Evolutionary conservation across 2,888 invertebrate species (phyloP), one percentile per base, ranked within the genome.

Genomic region (Trachelus tabidus): DNA sequence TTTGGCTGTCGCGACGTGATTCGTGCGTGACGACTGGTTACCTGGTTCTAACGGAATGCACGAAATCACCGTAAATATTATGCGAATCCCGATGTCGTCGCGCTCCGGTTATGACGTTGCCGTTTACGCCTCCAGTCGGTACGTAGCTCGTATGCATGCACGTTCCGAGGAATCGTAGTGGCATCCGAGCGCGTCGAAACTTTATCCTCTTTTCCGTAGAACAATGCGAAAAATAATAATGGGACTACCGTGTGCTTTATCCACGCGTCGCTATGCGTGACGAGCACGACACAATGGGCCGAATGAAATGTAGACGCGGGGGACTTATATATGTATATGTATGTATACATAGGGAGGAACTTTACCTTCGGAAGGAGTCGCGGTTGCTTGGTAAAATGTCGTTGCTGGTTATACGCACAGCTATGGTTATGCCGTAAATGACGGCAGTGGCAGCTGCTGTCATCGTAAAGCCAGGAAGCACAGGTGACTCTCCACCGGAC

Each of bases 231-330:
- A 56, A 56, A 9, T 71, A 34, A 34, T 34, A 71, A 34, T 71
- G 71, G 33, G 11, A 71, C 33, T 33, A 71, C 33, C 71, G 71
- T 34, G 6, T 23, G 31, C 33, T 71, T 31, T 71, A 71, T 34
- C 71, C 71, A 34, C 33, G 71, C 71, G 71, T 71, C 71, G 71
- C 71, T 71, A 71, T 71, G 71, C 71, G 71, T 31, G 71, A 71
- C 71, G 71, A 71, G 33, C 71, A 56, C 23, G 23, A 23, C 23
- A 56, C 56, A 56, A 56, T 56, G 56, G 56, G 23, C 56, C 9
- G 56, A 56, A 56, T 56, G 56, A 56, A 56, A 56, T 56, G 56
- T 23, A 56, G 56, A 56, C 23, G 56, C 56, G 56, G 23, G 23
- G 56, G 56, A 56, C 56, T 23, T 1, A 0, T 4, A 1, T 15